Conservation (phyloP, 2,797 vertebrate species). For the Melanitta fusca region DNA sequence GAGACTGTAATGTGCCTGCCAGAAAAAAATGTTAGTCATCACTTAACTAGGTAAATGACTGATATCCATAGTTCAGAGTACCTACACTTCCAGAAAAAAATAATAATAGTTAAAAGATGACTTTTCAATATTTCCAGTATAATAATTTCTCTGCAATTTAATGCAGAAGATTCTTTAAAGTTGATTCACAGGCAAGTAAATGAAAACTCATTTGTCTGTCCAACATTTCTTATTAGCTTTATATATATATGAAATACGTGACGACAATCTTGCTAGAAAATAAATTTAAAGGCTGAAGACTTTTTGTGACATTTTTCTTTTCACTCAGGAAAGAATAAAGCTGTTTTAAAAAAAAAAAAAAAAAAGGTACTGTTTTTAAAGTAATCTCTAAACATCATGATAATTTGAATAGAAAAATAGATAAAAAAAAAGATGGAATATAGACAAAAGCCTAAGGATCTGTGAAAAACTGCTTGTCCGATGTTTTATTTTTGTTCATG, state of each 20-base stretch:
- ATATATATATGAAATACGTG: neutral
- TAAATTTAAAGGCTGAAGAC: neutral
- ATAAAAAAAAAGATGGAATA: neutral
- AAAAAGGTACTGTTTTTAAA: neutral
- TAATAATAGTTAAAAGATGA: neutral
- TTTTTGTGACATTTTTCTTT: neutral
- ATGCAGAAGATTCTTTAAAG: neutral
- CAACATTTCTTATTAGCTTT: neutral
- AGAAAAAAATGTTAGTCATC: neutral
- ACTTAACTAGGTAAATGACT: neutral
- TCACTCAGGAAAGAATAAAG: neutral
- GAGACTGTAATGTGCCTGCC: neutral
- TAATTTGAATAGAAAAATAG: neutral
- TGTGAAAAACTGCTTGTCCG: neutral
- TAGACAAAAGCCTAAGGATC: neutral
- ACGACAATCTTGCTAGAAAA: neutral
- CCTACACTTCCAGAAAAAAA: neutral
- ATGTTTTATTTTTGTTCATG: too few species aligned
- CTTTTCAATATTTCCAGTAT: neutral
- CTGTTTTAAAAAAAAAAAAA: neutral
- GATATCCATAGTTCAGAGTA: neutral
- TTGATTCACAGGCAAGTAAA: neutral
- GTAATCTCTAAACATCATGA: fast-evolving
- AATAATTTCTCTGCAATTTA: neutral
- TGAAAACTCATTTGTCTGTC: neutral